Conservation (phyloP, 2,888 invertebrate genomes). For the Sepioteuthis lessoniana region DNA sequence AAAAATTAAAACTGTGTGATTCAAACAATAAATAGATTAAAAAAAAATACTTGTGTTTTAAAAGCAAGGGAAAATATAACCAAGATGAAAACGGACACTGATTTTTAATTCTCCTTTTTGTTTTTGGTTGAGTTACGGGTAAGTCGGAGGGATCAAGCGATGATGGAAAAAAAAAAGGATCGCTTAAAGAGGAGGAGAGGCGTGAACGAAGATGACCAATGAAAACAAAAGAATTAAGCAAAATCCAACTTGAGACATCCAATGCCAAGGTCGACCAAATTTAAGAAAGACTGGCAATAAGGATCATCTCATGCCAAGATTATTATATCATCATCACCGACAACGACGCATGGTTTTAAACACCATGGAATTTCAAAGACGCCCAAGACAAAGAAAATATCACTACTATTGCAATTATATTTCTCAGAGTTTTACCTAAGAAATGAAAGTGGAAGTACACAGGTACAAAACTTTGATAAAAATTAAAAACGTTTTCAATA, state of each 20-base stretch:
- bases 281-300: background rate
- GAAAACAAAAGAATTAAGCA: slow-evolving; percentile 4
- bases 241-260: background rate
- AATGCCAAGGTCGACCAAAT: background rate
- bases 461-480: too few relatives aligned
- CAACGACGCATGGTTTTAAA: background rate
- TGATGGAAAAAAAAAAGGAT: too few relatives aligned
- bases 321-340: background rate
- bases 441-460: too few relatives aligned
- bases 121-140: too few relatives aligned
- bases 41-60: too few relatives aligned
- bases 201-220: slow-evolving; percentile 2
- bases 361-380: background rate
- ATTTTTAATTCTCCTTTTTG: too few relatives aligned
- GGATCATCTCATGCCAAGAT: background rate
- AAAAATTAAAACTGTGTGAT: too few relatives aligned
- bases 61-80: too few relatives aligned
- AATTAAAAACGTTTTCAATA: too few relatives aligned
- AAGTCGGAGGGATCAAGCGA: background rate
- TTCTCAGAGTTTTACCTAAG: too few relatives aligned
- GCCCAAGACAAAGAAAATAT: background rate
- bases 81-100: too few relatives aligned
- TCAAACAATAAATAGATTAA: too few relatives aligned
- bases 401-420: background rate
- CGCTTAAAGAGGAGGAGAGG: background rate